Percentiles rank a stretch among this genome's conserved stretches.
Conservation (phyloP, 2,113 vertebrate genomes). For the Siniperca knerii region DNA sequence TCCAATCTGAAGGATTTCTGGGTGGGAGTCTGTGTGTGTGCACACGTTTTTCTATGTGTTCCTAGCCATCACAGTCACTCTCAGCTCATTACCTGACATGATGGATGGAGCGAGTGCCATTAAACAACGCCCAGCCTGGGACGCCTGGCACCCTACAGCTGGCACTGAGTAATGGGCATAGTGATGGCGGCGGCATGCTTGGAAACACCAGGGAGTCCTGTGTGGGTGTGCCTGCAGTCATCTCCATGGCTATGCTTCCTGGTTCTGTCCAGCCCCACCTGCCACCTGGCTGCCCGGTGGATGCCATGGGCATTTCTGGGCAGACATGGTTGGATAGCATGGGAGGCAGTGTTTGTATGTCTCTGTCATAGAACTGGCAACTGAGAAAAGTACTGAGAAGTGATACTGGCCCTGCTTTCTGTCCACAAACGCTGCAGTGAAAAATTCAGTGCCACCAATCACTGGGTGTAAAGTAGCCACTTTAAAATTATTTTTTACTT, state of each 20-base stretch:
- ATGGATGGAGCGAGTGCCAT: constrained; percentile 78
- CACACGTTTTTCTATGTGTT: constrained; percentile 44
- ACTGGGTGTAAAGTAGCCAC: background rate
- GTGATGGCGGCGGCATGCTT: constrained; percentile 41
- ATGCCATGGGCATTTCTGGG: constrained; percentile 72
- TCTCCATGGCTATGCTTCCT: constrained; percentile 66
- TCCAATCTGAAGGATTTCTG: constrained; percentile 69
- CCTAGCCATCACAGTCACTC: constrained; percentile 70
- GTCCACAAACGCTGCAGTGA: constrained; percentile 28
- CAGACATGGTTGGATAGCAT: constrained; percentile 63
- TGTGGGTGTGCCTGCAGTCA: constrained; percentile 72
- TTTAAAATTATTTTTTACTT: background rate
- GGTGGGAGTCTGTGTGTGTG: constrained; percentile 21
- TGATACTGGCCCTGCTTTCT: constrained; percentile 23
- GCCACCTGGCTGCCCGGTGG: constrained; percentile 75
- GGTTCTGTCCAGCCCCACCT: constrained; percentile 70
- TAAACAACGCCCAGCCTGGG: constrained; percentile 78
- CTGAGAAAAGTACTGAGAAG: constrained; percentile 29
- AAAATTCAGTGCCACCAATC: constrained; percentile 19
- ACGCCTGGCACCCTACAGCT: constrained; percentile 77
- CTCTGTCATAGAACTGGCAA: constrained; percentile 62
- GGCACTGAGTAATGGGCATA: constrained; percentile 77
- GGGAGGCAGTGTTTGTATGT: constrained; percentile 63
- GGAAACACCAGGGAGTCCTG: constrained; percentile 66
- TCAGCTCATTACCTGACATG: constrained; percentile 86